These are phyloP conservation scores for Palaemon carinicauda DNA, from an alignment of 1,140 invertebrate species.

Conservation along the genomic window DNA sequence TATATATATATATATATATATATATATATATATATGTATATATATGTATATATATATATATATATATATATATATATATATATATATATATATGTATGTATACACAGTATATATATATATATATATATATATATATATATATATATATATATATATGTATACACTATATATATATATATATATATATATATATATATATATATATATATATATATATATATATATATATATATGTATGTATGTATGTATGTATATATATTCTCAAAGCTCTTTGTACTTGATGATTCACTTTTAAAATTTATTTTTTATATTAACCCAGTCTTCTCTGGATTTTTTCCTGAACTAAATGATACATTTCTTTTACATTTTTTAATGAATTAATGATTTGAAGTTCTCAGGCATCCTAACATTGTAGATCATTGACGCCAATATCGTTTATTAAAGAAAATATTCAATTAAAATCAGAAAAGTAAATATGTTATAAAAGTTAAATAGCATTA, in stretches of 20 bases:
- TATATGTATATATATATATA: not conserved
- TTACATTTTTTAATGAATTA: no score
- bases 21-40: not conserved
- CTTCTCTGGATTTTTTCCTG: no score
- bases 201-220: not conserved
- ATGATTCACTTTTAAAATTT: no score
- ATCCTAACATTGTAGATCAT: no score
- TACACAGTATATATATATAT: not conserved
- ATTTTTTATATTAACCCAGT: no score
- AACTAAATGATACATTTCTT: no score
- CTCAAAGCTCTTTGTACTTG: no score
- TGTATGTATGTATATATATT: not conserved
- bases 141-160: not conserved
- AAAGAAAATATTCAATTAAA: no score
- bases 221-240: not conserved
- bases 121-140: not conserved
- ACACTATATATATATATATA: not conserved
- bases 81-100: not conserved
- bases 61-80: not conserved
- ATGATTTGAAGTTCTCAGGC: no score
- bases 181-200: not conserved
- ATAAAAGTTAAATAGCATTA: no score
- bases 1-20: not conserved
- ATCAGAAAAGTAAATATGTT: no score
- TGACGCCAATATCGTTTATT: no score